A percentile compares a stretch with the other conserved stretches of the same genome.
These are phyloP conservation scores for Hyperoplus lanceolatus DNA, from an alignment of 2,797 vertebrate species.

Conservation along the genomic window DNA sequence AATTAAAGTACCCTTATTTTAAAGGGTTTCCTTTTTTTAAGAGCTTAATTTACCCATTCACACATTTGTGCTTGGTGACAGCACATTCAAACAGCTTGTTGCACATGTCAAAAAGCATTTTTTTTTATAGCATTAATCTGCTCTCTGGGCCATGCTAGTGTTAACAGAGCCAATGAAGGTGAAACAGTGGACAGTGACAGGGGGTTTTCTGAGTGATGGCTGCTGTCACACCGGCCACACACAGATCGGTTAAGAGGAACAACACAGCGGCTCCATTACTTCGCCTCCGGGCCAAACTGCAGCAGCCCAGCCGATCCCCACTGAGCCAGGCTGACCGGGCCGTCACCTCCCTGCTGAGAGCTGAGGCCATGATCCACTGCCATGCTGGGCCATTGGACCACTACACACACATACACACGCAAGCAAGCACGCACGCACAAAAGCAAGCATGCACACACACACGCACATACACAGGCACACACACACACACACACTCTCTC, in stretches of 20 bases:
- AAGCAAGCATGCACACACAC: not conserved
- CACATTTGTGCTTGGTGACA: slow-evolving; percentile 19
- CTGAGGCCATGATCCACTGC: not conserved
- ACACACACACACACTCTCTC: not conserved
- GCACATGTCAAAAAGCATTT: slow-evolving; percentile 10
- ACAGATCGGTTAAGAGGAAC: slow-evolving; percentile 26
- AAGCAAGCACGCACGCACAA: not conserved
- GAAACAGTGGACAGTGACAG: slow-evolving; percentile 34
- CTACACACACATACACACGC: not conserved
- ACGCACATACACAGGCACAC: no score
- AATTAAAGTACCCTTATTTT: no score
- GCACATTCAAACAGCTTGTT: slow-evolving; percentile 5
- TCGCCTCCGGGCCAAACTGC: slow-evolving; percentile 44
- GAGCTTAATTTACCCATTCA: not conserved
- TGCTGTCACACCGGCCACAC: slow-evolving; percentile 43
- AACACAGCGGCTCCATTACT: slow-evolving; percentile 37
- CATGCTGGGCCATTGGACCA: not conserved
- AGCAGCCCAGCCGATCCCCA: slow-evolving; percentile 24
- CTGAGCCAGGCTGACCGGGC: slow-evolving; percentile 44
- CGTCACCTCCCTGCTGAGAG: slow-evolving; percentile 39
- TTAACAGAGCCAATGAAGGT: slow-evolving; percentile 49
- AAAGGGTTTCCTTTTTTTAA: no score
- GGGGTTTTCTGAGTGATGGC: slow-evolving; percentile 46
- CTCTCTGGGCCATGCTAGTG: not conserved
- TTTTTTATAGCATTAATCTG: slow-evolving; percentile 5